A percentile compares a stretch with the other conserved stretches of the same genome.
These are phyloP conservation scores for Acrobasis consociella DNA, from an alignment of 2,888 invertebrate species.

Conservation along the genomic window DNA sequence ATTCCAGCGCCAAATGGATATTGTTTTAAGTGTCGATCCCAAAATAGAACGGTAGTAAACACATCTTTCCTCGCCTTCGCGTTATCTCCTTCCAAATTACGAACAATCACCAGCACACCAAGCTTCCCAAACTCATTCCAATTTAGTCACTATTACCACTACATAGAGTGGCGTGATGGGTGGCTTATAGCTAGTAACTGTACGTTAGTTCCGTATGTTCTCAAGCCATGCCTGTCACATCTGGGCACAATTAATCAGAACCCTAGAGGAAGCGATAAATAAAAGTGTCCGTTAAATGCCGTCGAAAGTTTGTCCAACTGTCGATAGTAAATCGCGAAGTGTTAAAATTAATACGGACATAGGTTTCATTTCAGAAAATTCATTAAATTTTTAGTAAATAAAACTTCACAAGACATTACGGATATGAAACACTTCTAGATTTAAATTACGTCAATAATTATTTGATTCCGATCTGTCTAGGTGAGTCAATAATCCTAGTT, in stretches of 20 bases:
- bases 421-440: no score
- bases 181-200: no score
- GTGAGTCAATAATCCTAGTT: no score
- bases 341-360: background rate
- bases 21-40: slow-evolving; percentile 31
- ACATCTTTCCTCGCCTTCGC: slow-evolving; percentile 45
- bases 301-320: slow-evolving; percentile 42
- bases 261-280: slow-evolving; percentile 38
- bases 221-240: slow-evolving; percentile 63
- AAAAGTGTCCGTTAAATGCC: slow-evolving; percentile 34
- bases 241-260: slow-evolving; percentile 68
- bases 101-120: no score
- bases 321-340: slow-evolving; percentile 39
- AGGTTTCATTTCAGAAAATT: background rate
- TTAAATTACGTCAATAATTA: no score
- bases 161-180: no score
- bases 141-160: no score
- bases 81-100: slow-evolving; percentile 45
- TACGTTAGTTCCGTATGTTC: slow-evolving; percentile 53
- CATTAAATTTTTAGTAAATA: no score
- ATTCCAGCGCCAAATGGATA: slow-evolving; percentile 20
- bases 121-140: no score
- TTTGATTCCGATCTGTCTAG: no score
- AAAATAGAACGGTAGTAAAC: slow-evolving; percentile 34
- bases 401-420: no score